phyloP scores from a whole-genome alignment of 1,140 invertebrate species.

The Adelges cooleyi region DNA sequence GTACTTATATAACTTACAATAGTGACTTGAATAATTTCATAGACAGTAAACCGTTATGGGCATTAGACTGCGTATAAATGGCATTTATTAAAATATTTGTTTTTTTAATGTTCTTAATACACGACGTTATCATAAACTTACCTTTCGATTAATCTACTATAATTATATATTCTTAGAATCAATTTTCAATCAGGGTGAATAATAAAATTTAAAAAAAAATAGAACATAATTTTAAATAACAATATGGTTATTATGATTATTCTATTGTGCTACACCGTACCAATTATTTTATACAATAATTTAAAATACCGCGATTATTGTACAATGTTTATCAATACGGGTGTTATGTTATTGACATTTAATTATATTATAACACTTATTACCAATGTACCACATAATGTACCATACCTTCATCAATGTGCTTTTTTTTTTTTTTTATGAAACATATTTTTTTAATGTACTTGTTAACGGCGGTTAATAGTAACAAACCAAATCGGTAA shows the following conservation, averaged over 20 bases:
- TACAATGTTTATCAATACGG: no score
- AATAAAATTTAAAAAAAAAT: background rate
- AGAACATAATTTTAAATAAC: background rate
- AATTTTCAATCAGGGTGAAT: conserved; percentile 28
- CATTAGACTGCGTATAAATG: background rate
- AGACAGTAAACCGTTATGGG: conserved; percentile 1
- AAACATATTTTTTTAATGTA: no score
- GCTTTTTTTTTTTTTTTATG: background rate
- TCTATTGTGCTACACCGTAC: conserved; percentile 18
- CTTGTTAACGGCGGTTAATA: background rate
- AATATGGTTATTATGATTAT: conserved; percentile 1
- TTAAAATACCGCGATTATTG: background rate
- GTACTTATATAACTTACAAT: background rate
- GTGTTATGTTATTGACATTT: no score
- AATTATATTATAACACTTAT: no score
- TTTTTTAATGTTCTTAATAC: no score
- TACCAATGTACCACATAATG: background rate
- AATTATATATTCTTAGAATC: conserved; percentile 16
- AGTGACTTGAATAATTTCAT: background rate
- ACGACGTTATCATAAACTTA: no score
- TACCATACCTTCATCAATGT: background rate
- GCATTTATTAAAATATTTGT: background rate
- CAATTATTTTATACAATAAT: conserved; percentile 16
- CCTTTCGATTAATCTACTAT: no score
- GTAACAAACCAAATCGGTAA: no score